Evolutionary conservation across 2,113 vertebrate species (phyloP), one percentile per base, ranked within the genome.

Genomic region (Neomonachus schauinslandi): DNA sequence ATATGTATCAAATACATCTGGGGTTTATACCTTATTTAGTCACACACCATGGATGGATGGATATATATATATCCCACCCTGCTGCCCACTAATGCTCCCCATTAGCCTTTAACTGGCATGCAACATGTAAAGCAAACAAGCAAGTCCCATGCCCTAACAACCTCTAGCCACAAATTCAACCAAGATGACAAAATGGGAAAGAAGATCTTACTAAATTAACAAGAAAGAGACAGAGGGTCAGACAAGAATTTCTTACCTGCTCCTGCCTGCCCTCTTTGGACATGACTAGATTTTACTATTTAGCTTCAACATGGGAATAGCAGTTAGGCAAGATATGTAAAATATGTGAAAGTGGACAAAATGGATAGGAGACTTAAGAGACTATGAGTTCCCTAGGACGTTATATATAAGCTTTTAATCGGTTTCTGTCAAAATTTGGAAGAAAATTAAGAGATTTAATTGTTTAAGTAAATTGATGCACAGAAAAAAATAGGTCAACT

Each of bases 381-480:
- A 87, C 16, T 55, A 65, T 82, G 36, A 76, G 4, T 76, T 94
- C 59, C 33, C 39, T 74, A 84, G 46, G 46, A 95, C 61, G 6
- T 10, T 86, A 53, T 53, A 86, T 19, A 69, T 36, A 89, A 51
- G 31, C 22, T 81, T 98, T 90, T 96, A 96, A 93, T 74, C 72
- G 42, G 12, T 67, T 96, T 96, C 65, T 94, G n/a, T 81, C 49
- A 90, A 95, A 91, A 77, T 77, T 16, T 91, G 22, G 31, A 81
- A 67, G 12, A 87, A 94, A 95, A 94, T 79, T 42, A 65, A 81
- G 65, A 79, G 1, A 18, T 97, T 87, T 61, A 67, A 93, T 4
- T 94, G 98, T 97, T 77, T n/a, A 97, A 94, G 80, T 97, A 98
- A 92, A 80, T 71, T 80, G 89, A 97, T 71, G 87, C 53, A 88